Conservation (phyloP, 2,797 vertebrate genomes). For the Mormyrops attenuatus region DNA sequence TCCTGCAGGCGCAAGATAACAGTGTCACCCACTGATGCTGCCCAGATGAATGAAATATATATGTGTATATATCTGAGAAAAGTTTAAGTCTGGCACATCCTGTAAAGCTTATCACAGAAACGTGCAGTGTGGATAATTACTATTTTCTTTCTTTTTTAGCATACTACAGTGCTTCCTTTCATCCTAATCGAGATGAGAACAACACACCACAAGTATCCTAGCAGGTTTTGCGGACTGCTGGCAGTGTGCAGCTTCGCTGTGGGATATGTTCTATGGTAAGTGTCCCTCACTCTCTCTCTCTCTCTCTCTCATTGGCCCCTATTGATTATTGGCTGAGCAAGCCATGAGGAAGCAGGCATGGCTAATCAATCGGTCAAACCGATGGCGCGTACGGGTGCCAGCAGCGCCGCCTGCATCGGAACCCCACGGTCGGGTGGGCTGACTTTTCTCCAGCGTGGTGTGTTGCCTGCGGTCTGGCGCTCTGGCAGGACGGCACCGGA, state of each 20-base stretch:
- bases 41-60: not conserved
- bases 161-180: slow-evolving; percentile 95
- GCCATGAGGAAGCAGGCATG: not conserved
- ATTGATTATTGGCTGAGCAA: not conserved
- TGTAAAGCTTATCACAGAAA: not conserved
- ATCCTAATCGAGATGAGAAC: slow-evolving; percentile 98
- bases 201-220: slow-evolving; percentile 87
- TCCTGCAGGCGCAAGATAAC: not conserved
- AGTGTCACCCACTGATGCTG: not conserved
- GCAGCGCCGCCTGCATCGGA: not conserved
- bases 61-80: not conserved
- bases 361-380: not conserved
- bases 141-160: slow-evolving; percentile 64
- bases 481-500: not conserved
- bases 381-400: not conserved
- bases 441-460: not conserved
- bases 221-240: slow-evolving; percentile 75
- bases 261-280: slow-evolving; percentile 91
- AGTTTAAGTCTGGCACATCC: not conserved
- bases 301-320: not conserved
- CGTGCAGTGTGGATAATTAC: not conserved
- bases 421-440: not conserved
- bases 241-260: slow-evolving; percentile 80
- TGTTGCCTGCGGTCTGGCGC: not conserved
- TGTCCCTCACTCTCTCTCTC: not conserved